Evolutionary conservation across 2,113 vertebrate genomes (phyloP).

Genomic region (Bubo scandiacus): DNA sequence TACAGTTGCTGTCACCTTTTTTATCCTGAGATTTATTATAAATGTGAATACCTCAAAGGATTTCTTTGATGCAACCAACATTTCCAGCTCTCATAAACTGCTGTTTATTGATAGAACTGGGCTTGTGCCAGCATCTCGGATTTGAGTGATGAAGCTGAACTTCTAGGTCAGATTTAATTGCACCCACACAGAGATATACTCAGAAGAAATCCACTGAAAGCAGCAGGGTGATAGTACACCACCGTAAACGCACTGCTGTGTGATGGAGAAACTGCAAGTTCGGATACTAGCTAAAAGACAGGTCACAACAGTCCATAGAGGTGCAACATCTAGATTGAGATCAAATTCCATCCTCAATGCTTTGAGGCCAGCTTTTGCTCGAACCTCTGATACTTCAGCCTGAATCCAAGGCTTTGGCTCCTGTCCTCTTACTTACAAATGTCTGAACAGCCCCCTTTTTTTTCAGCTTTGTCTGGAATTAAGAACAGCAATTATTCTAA

Average conservation of each 20-base stretch:
- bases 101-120: conserved; percentile 19
- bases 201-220: neutral
- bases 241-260: fast-evolving
- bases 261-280: neutral
- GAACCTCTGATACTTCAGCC: neutral
- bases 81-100: conserved; percentile 9
- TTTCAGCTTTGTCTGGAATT: neutral
- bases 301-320: neutral
- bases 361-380: neutral
- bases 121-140: neutral
- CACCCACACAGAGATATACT: neutral
- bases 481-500: neutral
- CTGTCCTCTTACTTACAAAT: neutral
- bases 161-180: conserved; percentile 26
- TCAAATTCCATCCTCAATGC: neutral
- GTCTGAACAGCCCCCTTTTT: neutral
- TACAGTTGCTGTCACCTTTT: conserved; percentile 43
- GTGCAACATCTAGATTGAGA: neutral
- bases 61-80: neutral
- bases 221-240: neutral
- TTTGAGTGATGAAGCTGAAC: conserved; percentile 33
- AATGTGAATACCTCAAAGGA: conserved; percentile 18
- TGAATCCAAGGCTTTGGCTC: neutral
- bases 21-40: conserved; percentile 9
- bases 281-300: neutral